Conservation (phyloP, 23 tunicate genomes). For the Ascidia mentula region DNA sequence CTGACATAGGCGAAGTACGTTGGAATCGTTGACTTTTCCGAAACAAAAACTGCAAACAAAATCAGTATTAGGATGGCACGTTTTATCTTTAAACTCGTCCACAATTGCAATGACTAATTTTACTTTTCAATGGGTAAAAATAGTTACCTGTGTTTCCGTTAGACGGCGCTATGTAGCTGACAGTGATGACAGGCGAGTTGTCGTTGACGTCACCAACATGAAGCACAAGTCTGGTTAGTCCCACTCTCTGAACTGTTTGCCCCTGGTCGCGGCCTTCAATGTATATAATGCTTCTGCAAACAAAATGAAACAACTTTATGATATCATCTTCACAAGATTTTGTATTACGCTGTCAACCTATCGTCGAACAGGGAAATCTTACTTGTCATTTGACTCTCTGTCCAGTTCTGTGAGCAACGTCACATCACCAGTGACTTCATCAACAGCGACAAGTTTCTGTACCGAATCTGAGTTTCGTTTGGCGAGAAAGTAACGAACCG, state of each 20-base stretch:
- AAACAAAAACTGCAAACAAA: slow-evolving; percentile 44
- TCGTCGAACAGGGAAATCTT: not conserved
- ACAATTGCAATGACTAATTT: not conserved
- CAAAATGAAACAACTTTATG: not conserved
- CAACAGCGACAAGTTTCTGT: slow-evolving; percentile 4
- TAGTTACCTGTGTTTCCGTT: slow-evolving; percentile 28
- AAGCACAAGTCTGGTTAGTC: slow-evolving; percentile 49
- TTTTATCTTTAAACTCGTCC: too few relatives aligned
- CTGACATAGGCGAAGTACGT: slow-evolving; percentile 39
- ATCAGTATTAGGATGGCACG: too few relatives aligned
- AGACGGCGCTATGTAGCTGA: slow-evolving; percentile 25
- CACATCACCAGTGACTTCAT: slow-evolving; percentile 44
- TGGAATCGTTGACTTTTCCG: slow-evolving; percentile 35
- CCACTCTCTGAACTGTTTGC: not conserved
- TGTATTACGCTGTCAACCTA: not conserved
- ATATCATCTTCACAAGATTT: not conserved
- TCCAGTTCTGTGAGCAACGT: slow-evolving; percentile 37
- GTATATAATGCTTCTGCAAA: slow-evolving; percentile 6
- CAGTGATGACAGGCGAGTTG: slow-evolving; percentile 36
- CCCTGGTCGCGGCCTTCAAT: slow-evolving; percentile 61
- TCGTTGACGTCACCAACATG: slow-evolving; percentile 67
- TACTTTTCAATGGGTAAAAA: not conserved
- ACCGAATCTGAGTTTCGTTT: slow-evolving; percentile 13
- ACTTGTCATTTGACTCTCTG: slow-evolving; percentile 50
- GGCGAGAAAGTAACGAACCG: slow-evolving; percentile 37